phyloP scores from a whole-genome alignment of 2,113 vertebrate genomes.

The Paracanthobrama guichenoti region DNA sequence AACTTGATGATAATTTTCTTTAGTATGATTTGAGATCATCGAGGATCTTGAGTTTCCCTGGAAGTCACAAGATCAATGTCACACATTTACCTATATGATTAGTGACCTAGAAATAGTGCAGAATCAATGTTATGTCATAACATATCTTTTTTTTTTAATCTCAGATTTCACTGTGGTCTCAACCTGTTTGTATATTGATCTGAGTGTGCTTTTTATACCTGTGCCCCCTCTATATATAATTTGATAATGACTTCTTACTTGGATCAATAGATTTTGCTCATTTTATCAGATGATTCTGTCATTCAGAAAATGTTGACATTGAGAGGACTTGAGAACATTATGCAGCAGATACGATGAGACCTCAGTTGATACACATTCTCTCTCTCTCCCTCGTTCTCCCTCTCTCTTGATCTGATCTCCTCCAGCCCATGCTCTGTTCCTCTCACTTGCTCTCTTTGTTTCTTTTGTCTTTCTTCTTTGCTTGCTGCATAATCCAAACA shows the following conservation, averaged over 20 bases:
- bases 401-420: slow-evolving; percentile 10
- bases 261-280: slow-evolving; percentile 10
- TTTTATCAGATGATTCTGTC: slow-evolving; percentile 5
- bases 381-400: neutral
- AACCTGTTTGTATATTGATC: slow-evolving; percentile 25
- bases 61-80: neutral
- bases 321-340: neutral
- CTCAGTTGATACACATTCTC: neutral
- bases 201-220: slow-evolving; percentile 37
- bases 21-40: neutral
- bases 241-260: neutral
- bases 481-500: slow-evolving; percentile 11
- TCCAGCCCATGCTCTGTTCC: neutral
- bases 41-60: neutral
- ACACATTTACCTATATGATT: neutral
- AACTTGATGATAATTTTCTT: neutral
- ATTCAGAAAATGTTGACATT: neutral
- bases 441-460: neutral
- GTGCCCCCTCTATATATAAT: neutral
- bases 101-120: neutral
- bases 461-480: slow-evolving; percentile 1
- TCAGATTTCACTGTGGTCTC: neutral
- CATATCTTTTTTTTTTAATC: neutral
- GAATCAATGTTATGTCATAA: neutral
- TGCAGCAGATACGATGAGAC: neutral